Conservation (phyloP, 2,113 vertebrate genomes). For the Platichthys stellatus region DNA sequence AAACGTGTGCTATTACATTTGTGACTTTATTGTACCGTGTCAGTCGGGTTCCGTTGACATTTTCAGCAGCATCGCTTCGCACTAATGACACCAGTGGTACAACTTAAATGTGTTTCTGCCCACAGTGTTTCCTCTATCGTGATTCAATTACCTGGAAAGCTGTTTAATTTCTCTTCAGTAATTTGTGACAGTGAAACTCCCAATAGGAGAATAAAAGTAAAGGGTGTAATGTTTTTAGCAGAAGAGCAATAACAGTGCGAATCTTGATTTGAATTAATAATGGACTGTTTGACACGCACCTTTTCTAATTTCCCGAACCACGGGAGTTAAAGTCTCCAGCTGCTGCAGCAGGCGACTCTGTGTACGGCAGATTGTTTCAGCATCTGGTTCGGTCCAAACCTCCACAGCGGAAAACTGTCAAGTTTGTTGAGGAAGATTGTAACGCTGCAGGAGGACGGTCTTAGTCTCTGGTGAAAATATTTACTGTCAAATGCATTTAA, state of each 20-base stretch:
- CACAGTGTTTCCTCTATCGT: not conserved
- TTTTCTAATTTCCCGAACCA: constrained; percentile 29
- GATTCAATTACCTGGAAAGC: constrained; percentile 2
- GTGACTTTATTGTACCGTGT: constrained; percentile 34
- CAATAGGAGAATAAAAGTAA: not conserved
- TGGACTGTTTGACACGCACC: constrained; percentile 1
- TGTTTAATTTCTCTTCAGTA: not conserved
- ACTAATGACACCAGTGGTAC: not conserved
- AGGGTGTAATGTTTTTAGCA: not conserved
- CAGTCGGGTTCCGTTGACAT: constrained; percentile 9
- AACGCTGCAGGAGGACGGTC: constrained; percentile 19
- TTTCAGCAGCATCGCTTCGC: not conserved
- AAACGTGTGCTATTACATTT: constrained; percentile 50
- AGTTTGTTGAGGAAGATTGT: constrained; percentile 35
- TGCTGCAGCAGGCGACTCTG: constrained; percentile 12
- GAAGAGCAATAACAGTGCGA: not conserved
- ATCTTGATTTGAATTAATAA: constrained; percentile 1
- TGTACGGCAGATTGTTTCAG: constrained; percentile 42
- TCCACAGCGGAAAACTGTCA: constrained; percentile 13
- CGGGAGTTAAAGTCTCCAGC: constrained; percentile 13
- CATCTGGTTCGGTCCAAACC: constrained; percentile 34
- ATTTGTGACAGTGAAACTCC: not conserved
- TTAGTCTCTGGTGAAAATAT: constrained; percentile 2
- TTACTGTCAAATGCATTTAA: not conserved
- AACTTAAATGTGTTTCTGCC: not conserved